Evolutionary conservation across 2,797 vertebrate species (phyloP).

Genomic region (Eulemur coronatus): DNA sequence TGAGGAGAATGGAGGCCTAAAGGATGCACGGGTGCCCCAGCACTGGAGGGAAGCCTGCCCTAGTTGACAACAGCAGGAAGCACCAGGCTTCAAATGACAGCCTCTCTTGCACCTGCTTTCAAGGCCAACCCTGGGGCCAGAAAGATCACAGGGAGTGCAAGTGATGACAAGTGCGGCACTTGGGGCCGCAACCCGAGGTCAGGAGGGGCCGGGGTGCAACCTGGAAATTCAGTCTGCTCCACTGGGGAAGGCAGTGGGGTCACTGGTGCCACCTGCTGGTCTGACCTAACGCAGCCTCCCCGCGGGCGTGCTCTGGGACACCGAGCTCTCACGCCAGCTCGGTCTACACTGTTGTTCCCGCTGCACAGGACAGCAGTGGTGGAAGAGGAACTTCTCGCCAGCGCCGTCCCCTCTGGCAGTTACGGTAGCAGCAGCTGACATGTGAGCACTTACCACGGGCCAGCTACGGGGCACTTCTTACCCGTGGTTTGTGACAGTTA

Average conservation of each 20-base stretch:
- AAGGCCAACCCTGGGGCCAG: background rate
- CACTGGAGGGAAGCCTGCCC: fast-evolving
- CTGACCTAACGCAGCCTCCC: background rate
- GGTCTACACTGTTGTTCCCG: too few species aligned
- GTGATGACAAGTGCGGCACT: fast-evolving
- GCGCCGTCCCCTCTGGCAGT: background rate
- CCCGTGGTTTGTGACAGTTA: background rate
- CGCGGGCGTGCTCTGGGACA: too few species aligned
- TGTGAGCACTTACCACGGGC: fast-evolving
- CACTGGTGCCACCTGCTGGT: conserved; percentile 43
- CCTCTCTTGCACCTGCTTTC: background rate
- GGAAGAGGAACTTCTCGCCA: background rate
- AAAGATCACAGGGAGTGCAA: background rate
- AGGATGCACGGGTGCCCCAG: background rate
- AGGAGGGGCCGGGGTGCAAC: too few species aligned
- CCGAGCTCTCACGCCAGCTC: background rate
- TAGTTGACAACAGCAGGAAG: background rate
- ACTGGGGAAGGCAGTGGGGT: background rate
- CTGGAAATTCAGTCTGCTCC: too few species aligned
- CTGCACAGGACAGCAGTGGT: background rate
- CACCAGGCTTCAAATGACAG: background rate
- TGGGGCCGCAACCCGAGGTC: background rate
- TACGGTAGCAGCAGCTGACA: background rate
- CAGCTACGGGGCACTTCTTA: background rate
- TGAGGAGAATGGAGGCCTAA: background rate